Evolutionary conservation across 2,888 invertebrate species (phyloP).

Genomic region (Agonopterix alstromeriana): DNA sequence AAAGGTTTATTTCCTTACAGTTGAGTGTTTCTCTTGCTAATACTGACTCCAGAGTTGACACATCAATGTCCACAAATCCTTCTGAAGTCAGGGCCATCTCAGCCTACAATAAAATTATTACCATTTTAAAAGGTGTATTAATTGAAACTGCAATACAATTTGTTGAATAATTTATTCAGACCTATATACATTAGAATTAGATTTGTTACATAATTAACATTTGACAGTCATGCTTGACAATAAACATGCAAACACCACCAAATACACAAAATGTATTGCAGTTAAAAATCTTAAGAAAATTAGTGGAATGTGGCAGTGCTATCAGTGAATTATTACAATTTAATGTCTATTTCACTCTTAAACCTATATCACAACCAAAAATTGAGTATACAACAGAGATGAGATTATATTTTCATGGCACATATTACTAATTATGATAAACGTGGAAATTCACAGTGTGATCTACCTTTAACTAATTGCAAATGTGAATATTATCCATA

Average conservation of each 20-base stretch:
- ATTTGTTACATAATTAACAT: conserved; percentile 44
- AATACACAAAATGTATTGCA: conserved; percentile 69
- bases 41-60: conserved; percentile 93
- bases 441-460: background rate
- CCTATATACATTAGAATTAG: conserved; percentile 30
- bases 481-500: conserved; percentile 46
- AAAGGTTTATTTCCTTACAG: conserved; percentile 93
- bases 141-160: conserved; percentile 78
- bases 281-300: conserved; percentile 23
- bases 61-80: conserved; percentile 97
- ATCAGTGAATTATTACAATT: conserved; percentile 7
- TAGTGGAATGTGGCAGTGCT: conserved; percentile 4
- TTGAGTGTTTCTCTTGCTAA: conserved; percentile 95
- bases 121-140: conserved; percentile 29
- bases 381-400: conserved; percentile 32
- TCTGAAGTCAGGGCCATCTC: conserved; percentile 97
- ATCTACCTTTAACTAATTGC: conserved; percentile 24
- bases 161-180: conserved; percentile 61
- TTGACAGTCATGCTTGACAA: conserved; percentile 48
- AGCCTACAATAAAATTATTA: conserved; percentile 79
- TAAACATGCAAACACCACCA: conserved; percentile 41
- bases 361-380: conserved; percentile 64
- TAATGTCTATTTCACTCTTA: conserved; percentile 21
- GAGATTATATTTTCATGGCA: conserved; percentile 27
- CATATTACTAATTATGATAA: conserved; percentile 11